Evolutionary conservation across 2,113 vertebrate genomes (phyloP), one percentile per base, ranked within the genome.

Genomic region (Hydrolagus affinis): DNA sequence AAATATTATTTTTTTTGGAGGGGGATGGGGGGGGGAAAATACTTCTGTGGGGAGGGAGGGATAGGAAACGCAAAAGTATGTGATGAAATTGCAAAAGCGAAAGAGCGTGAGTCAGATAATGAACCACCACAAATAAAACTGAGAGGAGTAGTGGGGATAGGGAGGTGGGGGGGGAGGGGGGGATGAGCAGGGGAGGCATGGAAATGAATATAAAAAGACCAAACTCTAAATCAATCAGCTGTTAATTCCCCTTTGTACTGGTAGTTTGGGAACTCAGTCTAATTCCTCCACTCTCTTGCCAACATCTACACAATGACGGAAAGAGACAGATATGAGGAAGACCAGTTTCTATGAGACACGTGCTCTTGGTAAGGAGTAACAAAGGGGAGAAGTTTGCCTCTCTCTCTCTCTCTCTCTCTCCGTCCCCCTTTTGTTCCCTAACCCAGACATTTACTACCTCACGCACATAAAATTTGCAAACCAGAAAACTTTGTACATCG

Each of bases 201-300:
- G 70, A 85, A 44, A 76, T 71, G 71, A 78, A 72, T 0, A 85
- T 87, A 88, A 80, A 74, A 86, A 88, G 86, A 28, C 86, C 87
- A 64, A 85, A 88, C 72, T 86, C 85, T 86, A 25, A 66, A 0
- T 85, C 88, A 89, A 89, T 91, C 89, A 85, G 89, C 88, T 86
- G 89, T 85, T 71, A 91, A 89, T 88, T 25, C 87, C 90, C 89
- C 85, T 19, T 88, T 87, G 88, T 88, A 85, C 86, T 85, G 91
- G 91, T 93, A 93, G 93, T 94, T 90, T 89, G 83, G 89, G 88
- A 87, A 68, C 70, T 56, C 87, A 87, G 89, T 89, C 90, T 77
- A 87, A 68, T 71, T 89, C 88, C 87, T 85, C 15, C 86, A 88
- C 87, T 86, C 87, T 86, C 89, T 87, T 89, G 87, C 85, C 88